Conservation (phyloP, 1,140 invertebrate species). For the Chlorops oryzae region DNA sequence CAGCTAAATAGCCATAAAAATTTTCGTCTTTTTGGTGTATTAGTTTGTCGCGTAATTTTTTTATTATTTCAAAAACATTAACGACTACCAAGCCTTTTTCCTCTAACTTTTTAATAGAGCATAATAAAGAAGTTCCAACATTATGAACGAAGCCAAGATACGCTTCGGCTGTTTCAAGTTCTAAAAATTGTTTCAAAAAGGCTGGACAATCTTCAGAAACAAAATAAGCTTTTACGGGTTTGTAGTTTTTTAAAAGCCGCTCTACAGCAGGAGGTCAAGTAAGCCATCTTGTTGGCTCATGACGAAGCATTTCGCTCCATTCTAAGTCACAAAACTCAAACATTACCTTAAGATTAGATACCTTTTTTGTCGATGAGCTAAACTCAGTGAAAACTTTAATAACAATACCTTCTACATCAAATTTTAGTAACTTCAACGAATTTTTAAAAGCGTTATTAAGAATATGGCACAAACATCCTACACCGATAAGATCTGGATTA, state of each 20-base stretch:
- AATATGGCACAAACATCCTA: conserved; percentile 5
- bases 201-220: background rate
- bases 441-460: conserved; percentile 3
- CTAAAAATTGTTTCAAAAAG: conserved; percentile 4
- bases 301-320: conserved; percentile 1
- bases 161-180: conserved; percentile 1
- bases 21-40: too few relatives aligned
- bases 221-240: background rate
- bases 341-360: conserved; percentile 1
- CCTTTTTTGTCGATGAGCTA: conserved; percentile 2
- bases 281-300: conserved; percentile 4
- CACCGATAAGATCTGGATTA: background rate
- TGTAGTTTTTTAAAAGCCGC: conserved; percentile 3
- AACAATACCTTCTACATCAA: conserved; percentile 5
- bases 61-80: too few relatives aligned
- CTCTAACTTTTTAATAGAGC: too few relatives aligned
- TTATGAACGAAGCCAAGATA: conserved; percentile 1
- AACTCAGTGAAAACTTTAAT: conserved; percentile 6
- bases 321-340: conserved; percentile 8
- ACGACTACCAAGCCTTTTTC: too few relatives aligned
- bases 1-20: too few relatives aligned
- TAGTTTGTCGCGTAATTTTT: too few relatives aligned
- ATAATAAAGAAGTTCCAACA: too few relatives aligned
- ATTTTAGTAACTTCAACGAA: conserved; percentile 4
- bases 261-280: conserved; percentile 3